Base-by-base conservation (phyloP, 2,797 vertebrate species). In the Myripristis murdjan region DNA sequence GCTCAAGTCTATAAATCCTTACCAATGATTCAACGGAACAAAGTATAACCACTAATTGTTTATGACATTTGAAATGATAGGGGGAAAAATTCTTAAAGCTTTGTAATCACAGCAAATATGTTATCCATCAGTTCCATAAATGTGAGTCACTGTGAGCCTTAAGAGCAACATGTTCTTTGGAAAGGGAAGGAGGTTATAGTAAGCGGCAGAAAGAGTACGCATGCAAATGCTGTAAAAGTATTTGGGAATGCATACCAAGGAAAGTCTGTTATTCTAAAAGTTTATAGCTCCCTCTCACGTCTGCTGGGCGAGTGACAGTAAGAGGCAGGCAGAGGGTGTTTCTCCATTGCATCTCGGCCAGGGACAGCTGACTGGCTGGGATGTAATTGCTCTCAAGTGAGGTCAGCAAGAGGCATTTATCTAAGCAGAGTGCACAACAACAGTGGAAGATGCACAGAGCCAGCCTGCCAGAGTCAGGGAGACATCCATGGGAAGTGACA, bases 391-490 rank as follows among this genome's bases (percentile, higher is more conserved):
- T 97, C 97, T 95, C 94, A 96, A 96, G 96, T 98, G 98, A 99
- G 97, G 97, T 99, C 98, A 99, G 96, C 96, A 94, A 94, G 88
- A 98, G 96, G 97, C 97, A 97, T 99, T 98, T 97, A 97, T 98
- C 95, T 93, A 94, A 95, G 95, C 94, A 93, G 94, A 92, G 94
- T 90, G 94, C 90, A 92, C 79, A 94, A 95, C 93, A 95, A 96
- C 95, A 95, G 95, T 83, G 94, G 93, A 96, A 93, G 93, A 96
- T 96, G 96, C 95, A 95, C 85, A 91, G 90, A 93, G 93, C 93
- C 76, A 94, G 88, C 90, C 90, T 94, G 94, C 91, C 92, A 91
- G 94, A 89, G 85, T 87, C 83, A 87, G 83, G 73, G 75, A 88
- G 92, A 95, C 94, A 94, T 97, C 95, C 96, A 94, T 96, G 95